phyloP scores from a whole-genome alignment of 2,888 invertebrate genomes.

The Pandemis corylana region DNA sequence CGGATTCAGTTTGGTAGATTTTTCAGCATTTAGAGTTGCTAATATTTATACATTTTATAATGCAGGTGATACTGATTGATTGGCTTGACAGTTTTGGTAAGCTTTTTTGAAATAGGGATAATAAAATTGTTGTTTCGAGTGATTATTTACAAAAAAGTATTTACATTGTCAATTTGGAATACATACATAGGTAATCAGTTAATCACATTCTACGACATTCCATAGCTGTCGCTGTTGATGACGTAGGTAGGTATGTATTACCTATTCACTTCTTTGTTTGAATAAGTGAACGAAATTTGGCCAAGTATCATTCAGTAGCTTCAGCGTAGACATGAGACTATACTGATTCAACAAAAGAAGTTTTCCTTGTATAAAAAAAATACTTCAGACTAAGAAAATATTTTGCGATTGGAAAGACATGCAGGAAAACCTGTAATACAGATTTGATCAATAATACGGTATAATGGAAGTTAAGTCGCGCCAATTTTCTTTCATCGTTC shows the following conservation, averaged over 20 bases:
- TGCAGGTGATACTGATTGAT: background rate
- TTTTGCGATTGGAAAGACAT: background rate
- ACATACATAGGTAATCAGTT: too few species aligned
- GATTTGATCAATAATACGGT: background rate
- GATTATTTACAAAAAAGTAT: background rate
- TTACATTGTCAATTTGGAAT: too few species aligned
- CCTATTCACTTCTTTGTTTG: background rate
- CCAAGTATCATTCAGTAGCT: background rate
- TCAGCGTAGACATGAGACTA: background rate
- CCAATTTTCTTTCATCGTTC: conserved; percentile 27
- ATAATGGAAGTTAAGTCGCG: conserved; percentile 10
- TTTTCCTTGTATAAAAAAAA: background rate
- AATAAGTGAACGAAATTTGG: background rate
- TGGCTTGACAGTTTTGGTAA: background rate
- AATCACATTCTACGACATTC: background rate
- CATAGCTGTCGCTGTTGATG: background rate
- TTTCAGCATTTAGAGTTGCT: background rate
- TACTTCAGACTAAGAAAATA: background rate
- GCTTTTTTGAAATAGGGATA: background rate
- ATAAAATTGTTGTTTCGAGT: background rate
- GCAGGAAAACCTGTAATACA: background rate
- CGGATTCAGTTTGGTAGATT: background rate
- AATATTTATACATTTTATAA: background rate
- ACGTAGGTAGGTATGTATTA: background rate
- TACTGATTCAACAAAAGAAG: background rate